Base-by-base conservation (phyloP, 2,888 invertebrate genomes). In the Drosophila parthenogenetica region DNA sequence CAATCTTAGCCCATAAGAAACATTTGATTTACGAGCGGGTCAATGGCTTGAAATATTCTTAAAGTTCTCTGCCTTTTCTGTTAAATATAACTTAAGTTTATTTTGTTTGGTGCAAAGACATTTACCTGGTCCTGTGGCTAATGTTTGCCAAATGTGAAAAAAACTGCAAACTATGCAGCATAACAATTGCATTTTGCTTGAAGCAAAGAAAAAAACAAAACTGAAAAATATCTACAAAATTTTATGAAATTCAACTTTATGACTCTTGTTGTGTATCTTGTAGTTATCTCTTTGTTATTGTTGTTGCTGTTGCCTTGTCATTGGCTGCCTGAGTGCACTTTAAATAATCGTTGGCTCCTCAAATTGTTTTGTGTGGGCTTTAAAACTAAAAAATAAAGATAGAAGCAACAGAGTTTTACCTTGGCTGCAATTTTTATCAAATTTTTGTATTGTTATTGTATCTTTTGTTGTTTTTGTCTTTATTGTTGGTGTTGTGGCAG, bases 341-440 rank as follows among this genome's bases (percentile, higher is more conserved):
- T 88, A 84, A 84, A 86, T 86, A 84, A 88, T 88, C 87, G 87
- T 86, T 83, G 89, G 54, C 78, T 72, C 71, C 63, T 73, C 69
- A 86, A 81, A 83, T 84, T 76, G 81, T 84, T 81, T 78, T 74
- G 73, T 77, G 48, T 63, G 51, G 37, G 43, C 37, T 53, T 16
- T 7, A 32, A 25, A 37, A 2, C 14, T 17, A 22, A 39, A 17
- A 43, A 25, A 16, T 14, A 7, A 13, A 22, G 54, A 8, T 29
- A 22, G 37, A 32, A 14, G 13, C 55, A n/a, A 29, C 22, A 22
- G 11, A 45, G 40, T 39, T 62, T 60, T 69, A 76, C 79, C 79
- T 79, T 76, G 73, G 57, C 60, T 87, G 89, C 79, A 89, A 87
- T 86, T 88, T 83, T 83, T 88, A 84, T 83, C 81, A 84, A 86